Conservation (phyloP, 2,113 vertebrate species). For the Dicrurus megarhynchus region DNA sequence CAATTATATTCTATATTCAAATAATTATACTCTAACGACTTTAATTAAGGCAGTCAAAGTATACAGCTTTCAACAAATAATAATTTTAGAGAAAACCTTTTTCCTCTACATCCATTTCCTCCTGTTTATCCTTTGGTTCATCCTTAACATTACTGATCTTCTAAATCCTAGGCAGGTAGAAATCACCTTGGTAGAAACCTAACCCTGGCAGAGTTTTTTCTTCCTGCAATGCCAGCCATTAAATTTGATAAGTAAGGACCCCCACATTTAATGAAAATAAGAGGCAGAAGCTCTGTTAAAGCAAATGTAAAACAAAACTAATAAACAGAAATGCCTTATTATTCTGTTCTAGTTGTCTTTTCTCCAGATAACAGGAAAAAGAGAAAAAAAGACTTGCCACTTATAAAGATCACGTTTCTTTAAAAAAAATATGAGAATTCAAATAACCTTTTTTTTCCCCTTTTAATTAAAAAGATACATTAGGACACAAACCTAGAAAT, state of each 20-base stretch:
- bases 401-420: not conserved
- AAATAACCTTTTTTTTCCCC: not conserved
- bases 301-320: not conserved
- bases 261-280: not conserved
- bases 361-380: not conserved
- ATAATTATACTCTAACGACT: not conserved
- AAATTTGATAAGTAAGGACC: not conserved
- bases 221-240: not conserved
- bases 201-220: not conserved
- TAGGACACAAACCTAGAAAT: constrained; percentile 4
- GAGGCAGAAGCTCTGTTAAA: not conserved
- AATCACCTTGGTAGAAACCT: not conserved
- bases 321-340: not conserved
- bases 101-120: not conserved
- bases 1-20: not conserved
- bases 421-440: not conserved
- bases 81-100: not conserved
- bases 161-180: not conserved
- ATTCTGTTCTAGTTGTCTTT: not conserved
- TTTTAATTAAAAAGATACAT: constrained; percentile 22
- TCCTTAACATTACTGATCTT: not conserved
- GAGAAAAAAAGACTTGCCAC: rapidly evolving
- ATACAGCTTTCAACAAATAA: not conserved
- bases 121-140: not conserved
- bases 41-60: not conserved